These are phyloP conservation scores for Oncorhynchus masou DNA, from an alignment of 2,113 vertebrate species.

Conservation along the genomic window DNA sequence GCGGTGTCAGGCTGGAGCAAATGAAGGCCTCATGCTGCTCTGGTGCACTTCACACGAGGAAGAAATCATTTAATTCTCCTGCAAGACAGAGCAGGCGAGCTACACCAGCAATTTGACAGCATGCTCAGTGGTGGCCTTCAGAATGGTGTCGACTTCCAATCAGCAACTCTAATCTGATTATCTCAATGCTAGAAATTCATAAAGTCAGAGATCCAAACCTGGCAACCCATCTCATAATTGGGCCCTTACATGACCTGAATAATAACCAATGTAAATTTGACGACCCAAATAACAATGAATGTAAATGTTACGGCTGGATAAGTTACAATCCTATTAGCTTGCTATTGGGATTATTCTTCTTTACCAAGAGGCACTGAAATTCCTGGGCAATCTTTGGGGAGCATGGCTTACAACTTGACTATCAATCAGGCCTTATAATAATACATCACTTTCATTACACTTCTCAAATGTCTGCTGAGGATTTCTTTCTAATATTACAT, in stretches of 20 bases:
- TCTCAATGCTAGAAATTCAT: neutral
- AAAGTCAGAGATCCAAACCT: neutral
- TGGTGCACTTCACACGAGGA: neutral
- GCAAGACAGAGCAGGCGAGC: neutral
- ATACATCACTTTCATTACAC: too few species aligned
- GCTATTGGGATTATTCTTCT: slow-evolving; percentile 3
- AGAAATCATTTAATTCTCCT: neutral
- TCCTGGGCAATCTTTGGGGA: slow-evolving; percentile 20
- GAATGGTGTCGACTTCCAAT: neutral
- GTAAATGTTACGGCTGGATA: neutral
- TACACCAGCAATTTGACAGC: slow-evolving; percentile 2
- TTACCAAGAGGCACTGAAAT: slow-evolving; percentile 7
- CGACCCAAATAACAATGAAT: too few species aligned
- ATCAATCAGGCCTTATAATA: slow-evolving; percentile 50
- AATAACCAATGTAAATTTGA: neutral
- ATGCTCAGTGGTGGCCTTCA: neutral
- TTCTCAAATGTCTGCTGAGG: too few species aligned
- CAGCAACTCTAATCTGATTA: slow-evolving; percentile 5
- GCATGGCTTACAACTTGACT: slow-evolving; percentile 26
- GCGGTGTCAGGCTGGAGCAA: slow-evolving; percentile 2
- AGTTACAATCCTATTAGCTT: neutral
- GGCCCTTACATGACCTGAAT: neutral
- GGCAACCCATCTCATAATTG: neutral
- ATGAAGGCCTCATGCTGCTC: slow-evolving; percentile 3
- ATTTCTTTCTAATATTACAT: too few species aligned